Evolutionary conservation across 2,797 vertebrate genomes (phyloP).

Genomic region (Scyliorhinus canicula): DNA sequence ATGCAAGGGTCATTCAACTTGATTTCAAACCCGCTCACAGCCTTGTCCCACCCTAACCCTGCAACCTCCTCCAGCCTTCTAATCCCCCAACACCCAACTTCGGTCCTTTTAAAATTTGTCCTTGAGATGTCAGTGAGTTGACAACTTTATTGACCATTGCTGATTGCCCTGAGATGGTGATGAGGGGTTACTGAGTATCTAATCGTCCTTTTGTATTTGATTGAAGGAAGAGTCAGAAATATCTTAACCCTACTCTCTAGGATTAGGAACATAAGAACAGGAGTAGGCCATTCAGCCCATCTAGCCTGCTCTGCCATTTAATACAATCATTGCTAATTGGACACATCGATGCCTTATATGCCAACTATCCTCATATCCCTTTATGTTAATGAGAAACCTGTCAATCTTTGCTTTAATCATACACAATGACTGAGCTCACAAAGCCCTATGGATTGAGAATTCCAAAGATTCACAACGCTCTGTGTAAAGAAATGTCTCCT

Average conservation of each 20-base stretch:
- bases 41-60: background rate
- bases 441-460: too few species aligned
- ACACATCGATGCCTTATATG: too few species aligned
- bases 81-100: background rate
- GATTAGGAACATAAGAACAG: background rate
- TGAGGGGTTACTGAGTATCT: background rate
- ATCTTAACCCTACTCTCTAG: background rate
- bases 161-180: background rate
- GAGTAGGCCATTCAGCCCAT: too few species aligned
- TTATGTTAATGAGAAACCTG: too few species aligned
- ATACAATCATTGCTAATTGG: too few species aligned
- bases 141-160: background rate
- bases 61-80: background rate
- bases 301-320: too few species aligned
- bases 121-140: background rate
- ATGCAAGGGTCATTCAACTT: background rate
- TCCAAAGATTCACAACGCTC: too few species aligned
- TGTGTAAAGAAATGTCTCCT: too few species aligned
- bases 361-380: too few species aligned
- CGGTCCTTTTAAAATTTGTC: background rate
- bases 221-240: background rate
- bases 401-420: too few species aligned
- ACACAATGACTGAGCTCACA: too few species aligned
- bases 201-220: background rate
- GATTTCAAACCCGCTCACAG: too few species aligned